These are phyloP conservation scores for Umimayanthus chanpuru DNA, from an alignment of 92 coral and sea anemone species.

Conservation along the genomic window DNA sequence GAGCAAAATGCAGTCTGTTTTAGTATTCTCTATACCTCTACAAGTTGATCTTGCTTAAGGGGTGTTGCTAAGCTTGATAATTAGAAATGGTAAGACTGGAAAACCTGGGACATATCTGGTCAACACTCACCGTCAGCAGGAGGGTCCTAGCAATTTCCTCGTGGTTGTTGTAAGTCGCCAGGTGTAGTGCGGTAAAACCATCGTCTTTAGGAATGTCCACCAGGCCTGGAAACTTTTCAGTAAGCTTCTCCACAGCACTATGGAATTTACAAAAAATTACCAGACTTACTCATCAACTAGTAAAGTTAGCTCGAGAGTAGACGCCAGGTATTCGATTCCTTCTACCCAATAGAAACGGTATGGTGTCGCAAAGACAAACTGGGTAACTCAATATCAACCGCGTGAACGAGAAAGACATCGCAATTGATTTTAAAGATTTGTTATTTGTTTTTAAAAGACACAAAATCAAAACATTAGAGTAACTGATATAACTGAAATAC, in stretches of 20 bases:
- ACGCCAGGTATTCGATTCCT: neutral
- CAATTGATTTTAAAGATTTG: too few relatives aligned
- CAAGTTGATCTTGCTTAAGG: neutral
- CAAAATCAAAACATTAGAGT: too few relatives aligned
- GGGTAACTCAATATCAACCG: too few relatives aligned
- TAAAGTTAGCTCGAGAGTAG: neutral
- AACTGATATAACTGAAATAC: too few relatives aligned
- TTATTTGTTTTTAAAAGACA: too few relatives aligned
- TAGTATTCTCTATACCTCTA: neutral
- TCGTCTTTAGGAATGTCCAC: slow-evolving; percentile 75
- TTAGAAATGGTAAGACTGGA: too few relatives aligned
- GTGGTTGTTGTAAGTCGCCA: slow-evolving; percentile 67
- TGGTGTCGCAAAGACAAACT: too few relatives aligned
- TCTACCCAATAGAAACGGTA: too few relatives aligned
- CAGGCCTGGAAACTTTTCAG: slow-evolving; percentile 66
- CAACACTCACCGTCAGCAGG: slow-evolving; percentile 62
- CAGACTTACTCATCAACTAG: slow-evolving; percentile 6
- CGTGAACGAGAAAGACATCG: too few relatives aligned
- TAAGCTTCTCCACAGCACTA: slow-evolving; percentile 68
- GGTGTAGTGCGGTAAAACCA: slow-evolving; percentile 70
- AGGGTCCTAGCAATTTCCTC: slow-evolving; percentile 58
- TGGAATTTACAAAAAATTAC: neutral
- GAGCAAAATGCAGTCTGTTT: too few relatives aligned
- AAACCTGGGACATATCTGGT: too few relatives aligned
- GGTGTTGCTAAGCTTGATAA: neutral